Base-by-base conservation (phyloP, 1,140 invertebrate genomes). In the Medauroidea extradentata region DNA sequence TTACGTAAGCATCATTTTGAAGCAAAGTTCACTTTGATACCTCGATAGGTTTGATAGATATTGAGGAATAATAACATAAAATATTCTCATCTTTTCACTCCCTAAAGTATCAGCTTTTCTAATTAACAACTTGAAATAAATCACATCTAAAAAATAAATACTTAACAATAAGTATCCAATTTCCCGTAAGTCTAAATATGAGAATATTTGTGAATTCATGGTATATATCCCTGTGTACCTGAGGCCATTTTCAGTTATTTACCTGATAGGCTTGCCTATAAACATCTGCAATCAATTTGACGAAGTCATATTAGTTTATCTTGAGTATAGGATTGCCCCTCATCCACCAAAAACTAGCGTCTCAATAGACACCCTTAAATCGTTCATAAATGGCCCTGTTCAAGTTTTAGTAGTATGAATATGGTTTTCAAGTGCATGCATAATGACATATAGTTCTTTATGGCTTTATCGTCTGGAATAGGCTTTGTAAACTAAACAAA, bases 381-480 rank as follows among this genome's bases (percentile, higher is more conserved):
- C 73, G 71, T 71, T 73, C 64, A 74, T 71, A 39, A 75, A 68
- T 9, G 66, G 49, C 38, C 70, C 51, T 54, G 75, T 71, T 7
- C 73, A 49, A 9, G 69, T 69, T 8, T 67, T 69, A 43, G 71
- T 73, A 61, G 75, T 67, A 21, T 68, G 65, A 49, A 73, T 69
- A 55, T 73, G 13, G 50, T 75, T 68, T 49, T 73, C 60, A 65
- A 56, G 57, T 54, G 64, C 65, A 63, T 63, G 73, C 24, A 60
- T 63, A n/a, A 75, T 70, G 2, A 74, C 66, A 13, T 46, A 63
- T n/a, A 72, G 53, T 57, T 59, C 65, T 49, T 71, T 71, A 56
- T 72, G 69, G 53, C 69, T 72, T 27, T 60, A 52, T 42, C 16
- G 19, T 52, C 34, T 29, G 16, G 5, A 34, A 25, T 59, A 24